Conservation (phyloP, 2,888 invertebrate genomes). For the Abscondita cerata region DNA sequence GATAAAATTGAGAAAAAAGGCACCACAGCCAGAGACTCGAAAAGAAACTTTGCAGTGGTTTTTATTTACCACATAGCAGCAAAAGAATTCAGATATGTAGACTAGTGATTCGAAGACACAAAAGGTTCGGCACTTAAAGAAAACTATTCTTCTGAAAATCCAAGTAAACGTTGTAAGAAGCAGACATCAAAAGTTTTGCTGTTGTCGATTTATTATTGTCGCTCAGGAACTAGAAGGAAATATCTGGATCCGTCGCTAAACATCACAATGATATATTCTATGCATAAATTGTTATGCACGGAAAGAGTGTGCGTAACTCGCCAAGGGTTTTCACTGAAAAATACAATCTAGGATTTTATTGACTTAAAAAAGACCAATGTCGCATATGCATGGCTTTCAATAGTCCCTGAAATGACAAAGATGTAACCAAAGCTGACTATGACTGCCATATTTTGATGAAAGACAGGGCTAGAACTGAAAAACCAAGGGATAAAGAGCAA, state of each 20-base stretch:
- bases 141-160: no score
- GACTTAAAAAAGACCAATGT: no score
- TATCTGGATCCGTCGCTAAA: constrained; percentile 10
- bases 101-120: background rate
- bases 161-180: no score
- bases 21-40: background rate
- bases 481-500: background rate
- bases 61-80: no score
- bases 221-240: constrained; percentile 7
- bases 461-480: background rate
- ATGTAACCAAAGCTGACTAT: no score
- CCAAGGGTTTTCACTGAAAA: no score
- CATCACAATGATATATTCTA: background rate
- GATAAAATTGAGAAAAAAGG: background rate
- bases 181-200: background rate
- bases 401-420: no score
- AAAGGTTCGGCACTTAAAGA: no score
- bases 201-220: background rate
- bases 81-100: background rate
- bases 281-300: no score
- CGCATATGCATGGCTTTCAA: no score
- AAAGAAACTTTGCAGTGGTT: background rate
- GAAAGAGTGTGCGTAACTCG: background rate
- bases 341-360: no score
- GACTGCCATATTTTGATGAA: background rate